Base-by-base conservation (phyloP, 2,888 invertebrate genomes). In the Formica aserva region DNA sequence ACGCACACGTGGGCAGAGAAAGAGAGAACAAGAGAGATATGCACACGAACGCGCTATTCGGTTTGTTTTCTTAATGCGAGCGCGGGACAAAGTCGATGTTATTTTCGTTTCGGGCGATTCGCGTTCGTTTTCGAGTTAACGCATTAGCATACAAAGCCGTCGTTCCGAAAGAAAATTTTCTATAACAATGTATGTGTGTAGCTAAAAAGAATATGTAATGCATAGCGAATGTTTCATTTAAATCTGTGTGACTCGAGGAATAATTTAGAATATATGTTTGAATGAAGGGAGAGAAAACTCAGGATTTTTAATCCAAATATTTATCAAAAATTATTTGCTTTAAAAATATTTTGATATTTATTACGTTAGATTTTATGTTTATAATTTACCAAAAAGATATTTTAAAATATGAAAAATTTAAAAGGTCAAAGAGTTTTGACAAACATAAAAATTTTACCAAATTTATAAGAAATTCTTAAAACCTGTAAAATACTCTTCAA, bases 11-110 rank as follows among this genome's bases (percentile, higher is more conserved):
- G 13, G 13, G 55, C 5, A 77, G 32, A 13, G 72, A 13, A 9
- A 35, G 26, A 72, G 22, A 71, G 32, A 41, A 35, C 22, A 29
- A 48, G 63, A 18, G 45, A 35, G 13, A 66, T 62, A 62, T 60
- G 69, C 35, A 32, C n/a, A 52, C n/a, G 52, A 52, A 52, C 76
- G 35, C 82, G 41, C 72, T 29, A 32, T 45, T 22, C 85, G 65
- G 83, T 86, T 86, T 88, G 87, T 87, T 88, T 90, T 88, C 90
- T 89, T 89, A 82, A 86, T 87, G 85, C 75, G 63, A 29, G 55
- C 71, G 26, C 52, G 81, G 55, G 78, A 22, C 69, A 38, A 38
- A 77, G 60, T 72, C 57, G 63, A 57, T 32, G 69, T 80, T 72
- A 75, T 82, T 74, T 75, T 38, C 35, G 66, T 48, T 32, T n/a